Evolutionary conservation across 2,113 vertebrate species (phyloP), one percentile per base, ranked within the genome.

Genomic region (Pyrgilauda ruficollis): DNA sequence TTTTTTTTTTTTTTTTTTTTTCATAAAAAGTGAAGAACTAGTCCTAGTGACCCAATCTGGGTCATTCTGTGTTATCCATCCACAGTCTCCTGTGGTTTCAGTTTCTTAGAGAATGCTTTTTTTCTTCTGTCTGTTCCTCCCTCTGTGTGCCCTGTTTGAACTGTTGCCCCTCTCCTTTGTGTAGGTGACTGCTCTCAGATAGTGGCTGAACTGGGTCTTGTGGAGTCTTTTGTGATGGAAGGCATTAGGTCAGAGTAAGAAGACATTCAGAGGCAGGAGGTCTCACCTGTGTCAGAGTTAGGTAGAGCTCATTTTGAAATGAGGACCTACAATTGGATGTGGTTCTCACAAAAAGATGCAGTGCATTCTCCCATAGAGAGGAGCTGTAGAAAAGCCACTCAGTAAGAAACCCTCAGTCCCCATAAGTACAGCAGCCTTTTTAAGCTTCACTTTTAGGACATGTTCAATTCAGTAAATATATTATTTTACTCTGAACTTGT

Each of bases 181-280:
- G 7, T 59, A 56, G 62, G 80, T 82, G 72, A 47, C 87, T 74
- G 39, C 67, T 91, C 75, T 96, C 52, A 74, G 67, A n/a, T 13
- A 68, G 75, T 80, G 87, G 72, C 82, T 90, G 88, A 90, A 81
- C 56, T 79, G 85, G 43, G 75, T 94, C 70, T 62, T 43, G 33
- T 18, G 28, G 68, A 90, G 37, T 56, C 49, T 72, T 96, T 86
- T 94, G 76, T 90, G 52, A 39, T 61, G 73, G 56, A 75, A 96
- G 79, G 41, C 59, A n/a, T 69, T 80, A 93, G 93, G 82, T 95
- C 90, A 96, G 90, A 59, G 47, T 56, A 47, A 37, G 84, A 91
- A 13, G 85, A 68, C 47, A 53, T 86, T 88, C 66, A 84, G 62
- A 85, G 55, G 68, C 85, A 92, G 83, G 88, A 87, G 83, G 27